A percentile compares a stretch with the other conserved stretches of the same genome.
These are phyloP conservation scores for Limenitis camilla DNA, from an alignment of 2,888 invertebrate species.

Conservation along the genomic window DNA sequence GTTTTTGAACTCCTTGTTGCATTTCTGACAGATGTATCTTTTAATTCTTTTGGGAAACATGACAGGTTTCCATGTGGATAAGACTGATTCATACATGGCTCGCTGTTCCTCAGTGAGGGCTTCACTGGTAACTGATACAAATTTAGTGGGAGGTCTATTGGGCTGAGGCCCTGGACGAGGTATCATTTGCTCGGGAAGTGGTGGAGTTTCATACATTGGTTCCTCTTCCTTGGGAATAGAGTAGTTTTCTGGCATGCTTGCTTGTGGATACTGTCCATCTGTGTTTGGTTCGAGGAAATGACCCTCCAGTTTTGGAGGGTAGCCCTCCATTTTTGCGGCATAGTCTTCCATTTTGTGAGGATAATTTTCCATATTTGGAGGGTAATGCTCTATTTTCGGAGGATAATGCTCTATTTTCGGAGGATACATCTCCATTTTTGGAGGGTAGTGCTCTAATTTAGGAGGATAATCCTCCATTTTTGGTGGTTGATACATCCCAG, in stretches of 20 bases:
- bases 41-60: constrained; percentile 52
- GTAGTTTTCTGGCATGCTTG: constrained; percentile 17
- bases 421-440: too few relatives aligned
- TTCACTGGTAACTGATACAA: constrained; percentile 55
- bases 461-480: constrained; percentile 19
- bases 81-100: constrained; percentile 64
- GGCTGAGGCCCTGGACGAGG: constrained; percentile 24
- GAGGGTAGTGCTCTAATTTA: too few relatives aligned
- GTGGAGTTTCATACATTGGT: not conserved
- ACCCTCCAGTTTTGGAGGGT: constrained; percentile 12
- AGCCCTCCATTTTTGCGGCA: not conserved
- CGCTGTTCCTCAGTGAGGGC: constrained; percentile 54
- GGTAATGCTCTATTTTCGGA: too few relatives aligned
- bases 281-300: constrained; percentile 17
- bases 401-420: too few relatives aligned
- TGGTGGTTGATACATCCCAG: constrained; percentile 15
- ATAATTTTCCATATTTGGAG: too few relatives aligned
- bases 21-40: constrained; percentile 57
- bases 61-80: constrained; percentile 59
- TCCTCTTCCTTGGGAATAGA: constrained; percentile 11
- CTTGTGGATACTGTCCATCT: constrained; percentile 11
- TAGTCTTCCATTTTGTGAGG: too few relatives aligned
- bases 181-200: constrained; percentile 13
- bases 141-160: constrained; percentile 28
- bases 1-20: constrained; percentile 64